A percentile compares a stretch with the other conserved stretches of the same genome.
Conservation (phyloP, 1,140 invertebrate genomes). For the Archivesica marissinica region DNA sequence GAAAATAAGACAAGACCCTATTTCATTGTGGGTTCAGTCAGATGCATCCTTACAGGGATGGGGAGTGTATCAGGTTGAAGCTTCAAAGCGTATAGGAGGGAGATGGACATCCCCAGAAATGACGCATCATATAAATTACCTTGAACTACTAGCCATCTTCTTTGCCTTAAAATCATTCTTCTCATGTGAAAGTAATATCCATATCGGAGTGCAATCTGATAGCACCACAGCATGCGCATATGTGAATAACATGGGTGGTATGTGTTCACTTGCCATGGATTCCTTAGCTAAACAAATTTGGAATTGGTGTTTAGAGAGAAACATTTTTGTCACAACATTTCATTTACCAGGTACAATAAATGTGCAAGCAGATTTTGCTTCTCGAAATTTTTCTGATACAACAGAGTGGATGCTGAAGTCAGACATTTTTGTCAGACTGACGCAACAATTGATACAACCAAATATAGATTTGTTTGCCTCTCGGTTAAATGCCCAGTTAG, state of each 20-base stretch:
- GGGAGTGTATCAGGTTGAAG: conserved; percentile 22
- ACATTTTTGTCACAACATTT: conserved; percentile 29
- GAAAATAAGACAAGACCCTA: neutral
- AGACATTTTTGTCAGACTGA: conserved; percentile 35
- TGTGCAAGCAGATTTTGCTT: conserved; percentile 14
- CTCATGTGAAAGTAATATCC: neutral
- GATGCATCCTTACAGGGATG: conserved; percentile 43
- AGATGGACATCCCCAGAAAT: conserved; percentile 17
- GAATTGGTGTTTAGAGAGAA: conserved; percentile 47
- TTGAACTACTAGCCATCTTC: conserved; percentile 26
- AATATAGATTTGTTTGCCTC: conserved; percentile 58
- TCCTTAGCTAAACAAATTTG: conserved; percentile 25
- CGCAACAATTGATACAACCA: conserved; percentile 17
- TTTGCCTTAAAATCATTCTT: neutral
- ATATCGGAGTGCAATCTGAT: conserved; percentile 25
- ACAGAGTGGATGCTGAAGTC: conserved; percentile 38
- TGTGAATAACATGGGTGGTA: conserved; percentile 53
- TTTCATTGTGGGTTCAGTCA: neutral
- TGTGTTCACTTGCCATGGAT: conserved; percentile 11
- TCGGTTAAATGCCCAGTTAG: conserved; percentile 60
- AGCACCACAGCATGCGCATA: conserved; percentile 17
- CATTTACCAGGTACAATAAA: conserved; percentile 15
- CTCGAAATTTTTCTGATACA: conserved; percentile 10
- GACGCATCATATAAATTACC: conserved; percentile 5
- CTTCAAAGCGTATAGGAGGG: neutral